Percentiles rank a stretch among this genome's conserved stretches.
phyloP scores from a whole-genome alignment of 2,113 vertebrate genomes.

The Antechinus flavipes region DNA sequence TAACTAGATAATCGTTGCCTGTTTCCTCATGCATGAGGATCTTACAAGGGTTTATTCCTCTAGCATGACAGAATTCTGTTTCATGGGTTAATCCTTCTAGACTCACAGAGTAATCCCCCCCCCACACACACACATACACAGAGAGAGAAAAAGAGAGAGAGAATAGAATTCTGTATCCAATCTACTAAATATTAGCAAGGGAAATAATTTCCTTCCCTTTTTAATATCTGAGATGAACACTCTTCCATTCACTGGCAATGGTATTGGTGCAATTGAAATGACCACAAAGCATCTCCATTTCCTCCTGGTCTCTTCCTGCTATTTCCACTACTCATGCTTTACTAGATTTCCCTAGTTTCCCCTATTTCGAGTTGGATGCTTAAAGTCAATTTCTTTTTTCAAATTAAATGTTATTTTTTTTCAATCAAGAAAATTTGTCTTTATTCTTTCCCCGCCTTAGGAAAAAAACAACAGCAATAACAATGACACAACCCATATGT shows the following conservation, averaged over 20 bases:
- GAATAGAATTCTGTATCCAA: not conserved
- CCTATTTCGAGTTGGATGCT: not conserved
- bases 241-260: not conserved
- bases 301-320: not conserved
- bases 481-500: not conserved
- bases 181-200: not conserved
- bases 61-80: not conserved
- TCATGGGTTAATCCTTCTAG: not conserved
- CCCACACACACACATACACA: not conserved
- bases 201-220: not conserved
- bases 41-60: not conserved
- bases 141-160: too few relatives aligned
- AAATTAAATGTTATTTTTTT: not conserved
- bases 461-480: not conserved
- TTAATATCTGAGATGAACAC: not conserved
- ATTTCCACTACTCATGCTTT: not conserved
- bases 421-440: not conserved
- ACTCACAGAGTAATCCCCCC: not conserved
- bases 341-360: not conserved
- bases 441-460: not conserved
- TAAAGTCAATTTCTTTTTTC: not conserved
- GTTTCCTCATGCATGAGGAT: not conserved
- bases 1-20: not conserved
- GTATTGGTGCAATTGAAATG: not conserved
- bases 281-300: not conserved